These are phyloP conservation scores for Ichneumoninae sp. DNA, from an alignment of 2,888 invertebrate genomes.

Conservation along the genomic window DNA sequence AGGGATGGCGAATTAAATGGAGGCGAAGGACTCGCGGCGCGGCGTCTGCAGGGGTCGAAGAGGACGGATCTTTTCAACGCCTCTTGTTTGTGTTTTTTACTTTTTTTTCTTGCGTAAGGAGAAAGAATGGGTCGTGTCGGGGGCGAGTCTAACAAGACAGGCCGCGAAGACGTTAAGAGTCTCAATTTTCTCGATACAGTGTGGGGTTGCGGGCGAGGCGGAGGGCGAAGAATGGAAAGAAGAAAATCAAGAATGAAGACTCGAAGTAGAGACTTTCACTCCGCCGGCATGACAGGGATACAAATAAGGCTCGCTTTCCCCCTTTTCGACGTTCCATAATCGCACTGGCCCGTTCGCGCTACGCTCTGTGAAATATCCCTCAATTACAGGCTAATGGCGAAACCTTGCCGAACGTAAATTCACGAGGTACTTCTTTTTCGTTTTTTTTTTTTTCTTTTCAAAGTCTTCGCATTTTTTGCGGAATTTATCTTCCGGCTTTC, in stretches of 20 bases:
- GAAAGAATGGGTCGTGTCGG: slow-evolving; percentile 34
- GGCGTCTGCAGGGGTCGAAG: slow-evolving; percentile 20
- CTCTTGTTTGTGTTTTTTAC: slow-evolving; percentile 6
- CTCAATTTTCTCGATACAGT: slow-evolving; percentile 37
- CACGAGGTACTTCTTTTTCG: neutral
- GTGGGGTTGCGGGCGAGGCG: neutral
- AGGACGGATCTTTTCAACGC: slow-evolving; percentile 10
- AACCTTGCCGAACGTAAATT: neutral
- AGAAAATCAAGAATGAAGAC: slow-evolving; percentile 5
- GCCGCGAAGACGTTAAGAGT: slow-evolving; percentile 29
- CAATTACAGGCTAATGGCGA: neutral
- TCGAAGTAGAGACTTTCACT: neutral
- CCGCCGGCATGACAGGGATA: slow-evolving; percentile 1
- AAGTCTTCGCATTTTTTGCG: neutral
- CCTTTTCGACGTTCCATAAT: neutral
- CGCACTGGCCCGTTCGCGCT: neutral
- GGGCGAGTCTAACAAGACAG: slow-evolving; percentile 13
- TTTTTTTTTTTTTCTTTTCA: neutral
- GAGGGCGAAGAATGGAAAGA: neutral
- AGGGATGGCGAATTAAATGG: slow-evolving; percentile 48
- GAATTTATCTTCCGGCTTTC: neutral
- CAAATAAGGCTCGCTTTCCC: neutral
- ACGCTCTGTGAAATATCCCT: neutral
- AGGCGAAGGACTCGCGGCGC: slow-evolving; percentile 38
- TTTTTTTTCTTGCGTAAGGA: slow-evolving; percentile 25